Conservation (phyloP, 1,140 invertebrate species). For the Metaphire vulgaris region DNA sequence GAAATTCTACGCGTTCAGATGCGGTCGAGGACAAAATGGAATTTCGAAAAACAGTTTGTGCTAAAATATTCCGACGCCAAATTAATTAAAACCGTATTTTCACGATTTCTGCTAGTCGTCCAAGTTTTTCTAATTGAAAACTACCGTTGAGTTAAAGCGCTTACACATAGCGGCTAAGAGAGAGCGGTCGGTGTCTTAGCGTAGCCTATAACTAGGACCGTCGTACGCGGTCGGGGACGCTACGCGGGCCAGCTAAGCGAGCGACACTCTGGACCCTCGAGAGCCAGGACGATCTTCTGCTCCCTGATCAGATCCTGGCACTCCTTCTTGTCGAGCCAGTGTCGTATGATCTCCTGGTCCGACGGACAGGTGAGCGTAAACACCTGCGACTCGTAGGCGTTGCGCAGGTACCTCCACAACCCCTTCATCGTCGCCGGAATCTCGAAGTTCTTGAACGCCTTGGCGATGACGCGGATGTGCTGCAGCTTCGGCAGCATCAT, state of each 20-base stretch:
- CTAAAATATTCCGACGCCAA: background rate
- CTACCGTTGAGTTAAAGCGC: too few species aligned
- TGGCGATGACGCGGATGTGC: slow-evolving; percentile 57
- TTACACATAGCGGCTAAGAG: background rate
- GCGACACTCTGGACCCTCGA: slow-evolving; percentile 42
- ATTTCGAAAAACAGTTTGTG: too few species aligned
- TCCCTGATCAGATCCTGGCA: slow-evolving; percentile 40
- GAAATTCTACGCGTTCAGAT: too few species aligned
- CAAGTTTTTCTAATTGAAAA: too few species aligned
- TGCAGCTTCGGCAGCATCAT: slow-evolving; percentile 59
- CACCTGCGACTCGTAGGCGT: slow-evolving; percentile 57
- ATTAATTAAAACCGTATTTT: background rate
- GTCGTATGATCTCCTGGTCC: slow-evolving; percentile 59
- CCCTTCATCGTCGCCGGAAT: slow-evolving; percentile 56
- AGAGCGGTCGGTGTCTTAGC: background rate
- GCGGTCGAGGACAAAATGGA: too few species aligned
- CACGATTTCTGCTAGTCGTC: background rate
- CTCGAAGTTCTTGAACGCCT: slow-evolving; percentile 56
- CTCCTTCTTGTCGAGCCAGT: slow-evolving; percentile 58
- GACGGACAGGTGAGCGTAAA: slow-evolving; percentile 61
- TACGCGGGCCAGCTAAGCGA: slow-evolving; percentile 44
- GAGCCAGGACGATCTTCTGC: slow-evolving; percentile 44
- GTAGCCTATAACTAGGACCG: background rate
- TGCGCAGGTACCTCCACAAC: slow-evolving; percentile 59
- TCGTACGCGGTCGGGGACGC: background rate